Evolutionary conservation across 2,113 vertebrate genomes (phyloP), one percentile per base, ranked within the genome.

Genomic region (Aythya baeri): DNA sequence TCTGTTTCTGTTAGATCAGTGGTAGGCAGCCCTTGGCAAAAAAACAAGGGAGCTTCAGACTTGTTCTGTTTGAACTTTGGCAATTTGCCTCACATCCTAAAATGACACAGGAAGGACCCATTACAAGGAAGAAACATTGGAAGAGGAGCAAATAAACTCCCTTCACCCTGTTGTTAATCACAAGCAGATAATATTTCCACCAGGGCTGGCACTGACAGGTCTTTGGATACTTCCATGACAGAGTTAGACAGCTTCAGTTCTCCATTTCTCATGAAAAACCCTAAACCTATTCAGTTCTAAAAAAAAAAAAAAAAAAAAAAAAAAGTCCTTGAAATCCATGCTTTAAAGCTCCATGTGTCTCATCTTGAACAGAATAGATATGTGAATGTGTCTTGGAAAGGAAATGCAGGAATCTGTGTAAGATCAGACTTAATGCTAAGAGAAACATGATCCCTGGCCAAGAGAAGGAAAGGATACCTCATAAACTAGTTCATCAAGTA

Each of bases 261-360:
- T 82, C 22, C 23, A 43, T 16, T 65, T 74, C 65, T 68, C 52
- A 67, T n/a, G 31, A 77, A 97, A 94, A 89, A 59, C 68, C 62
- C 55, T 78, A 84, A 72, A 84, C 17, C 13, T 79, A n/a, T 62
- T 71, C 88, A 49, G n/a, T 86, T 77, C 46, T 21, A 46, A 79
- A 83, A 61, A 85, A 74, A 89, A 86, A 61, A 85, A 74, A 89
- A 84, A 32, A 68, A 89, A 84, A 32, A 68, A 91, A 50, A 84
- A 32, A 68, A 91, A 50, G 29, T 75, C 44, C 29, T 89, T 82
- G 77, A 89, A 92, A 89, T 46, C 68, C 76, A 32, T 34, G 14
- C 49, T 83, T 79, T 89, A 95, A 79, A 83, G 59, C 38, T 85
- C n/a, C 26, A 27, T 20, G 4, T 7, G 20, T 88, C 73, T 92